These are phyloP conservation scores for Forbesichthys papilliferus DNA, from an alignment of 2,113 vertebrate genomes.

Conservation along the genomic window DNA sequence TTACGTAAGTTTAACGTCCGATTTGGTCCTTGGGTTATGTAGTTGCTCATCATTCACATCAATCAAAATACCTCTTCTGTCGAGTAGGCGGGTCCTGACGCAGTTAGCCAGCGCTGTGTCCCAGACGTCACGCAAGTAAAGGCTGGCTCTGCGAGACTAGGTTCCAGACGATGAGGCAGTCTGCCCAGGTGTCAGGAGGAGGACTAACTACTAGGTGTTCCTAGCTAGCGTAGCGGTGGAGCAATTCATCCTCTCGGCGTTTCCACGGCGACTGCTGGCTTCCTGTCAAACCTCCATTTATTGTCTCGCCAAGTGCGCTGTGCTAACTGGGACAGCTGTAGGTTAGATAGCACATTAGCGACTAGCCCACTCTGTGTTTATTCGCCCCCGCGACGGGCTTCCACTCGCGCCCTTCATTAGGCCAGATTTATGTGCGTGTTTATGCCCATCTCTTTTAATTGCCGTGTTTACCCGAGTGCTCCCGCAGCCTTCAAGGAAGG, in stretches of 20 bases:
- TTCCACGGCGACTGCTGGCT: conserved; percentile 34
- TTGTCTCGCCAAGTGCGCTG: conserved; percentile 42
- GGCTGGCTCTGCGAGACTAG: no score
- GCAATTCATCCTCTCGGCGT: conserved; percentile 49
- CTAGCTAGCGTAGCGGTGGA: conserved; percentile 39
- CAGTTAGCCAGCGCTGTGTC: no score
- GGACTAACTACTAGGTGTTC: conserved; percentile 31
- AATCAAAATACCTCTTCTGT: no score
- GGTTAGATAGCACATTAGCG: conserved; percentile 61
- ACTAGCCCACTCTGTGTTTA: conserved; percentile 57
- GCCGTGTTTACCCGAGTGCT: conserved; percentile 72
- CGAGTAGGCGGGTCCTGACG: no score
- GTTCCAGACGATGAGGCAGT: conserved; percentile 22
- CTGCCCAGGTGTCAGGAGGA: conserved; percentile 30
- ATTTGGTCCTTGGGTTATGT: no score
- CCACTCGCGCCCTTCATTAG: conserved; percentile 66
- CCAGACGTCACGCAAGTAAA: no score
- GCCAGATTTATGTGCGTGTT: conserved; percentile 67
- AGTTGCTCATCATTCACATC: no score
- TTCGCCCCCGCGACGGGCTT: conserved; percentile 51
- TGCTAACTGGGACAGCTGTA: conserved; percentile 59
- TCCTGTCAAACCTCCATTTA: conserved; percentile 4
- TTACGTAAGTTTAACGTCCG: no score
- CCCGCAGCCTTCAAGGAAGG: conserved; percentile 58
- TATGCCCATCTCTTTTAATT: conserved; percentile 68